phyloP scores from a whole-genome alignment of 2,888 invertebrate species.

The Erebia palarica region DNA sequence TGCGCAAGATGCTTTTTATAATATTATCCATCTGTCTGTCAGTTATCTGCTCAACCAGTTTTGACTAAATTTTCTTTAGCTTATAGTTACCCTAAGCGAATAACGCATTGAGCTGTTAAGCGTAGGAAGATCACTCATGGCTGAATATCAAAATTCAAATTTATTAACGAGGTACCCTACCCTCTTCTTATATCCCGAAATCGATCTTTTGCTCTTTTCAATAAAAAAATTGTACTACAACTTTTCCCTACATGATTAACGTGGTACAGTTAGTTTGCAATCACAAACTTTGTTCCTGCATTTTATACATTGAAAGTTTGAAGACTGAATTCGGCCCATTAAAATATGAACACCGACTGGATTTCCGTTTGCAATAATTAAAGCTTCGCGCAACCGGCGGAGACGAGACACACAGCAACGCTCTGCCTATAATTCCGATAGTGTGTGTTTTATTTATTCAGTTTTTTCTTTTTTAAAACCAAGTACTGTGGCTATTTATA shows the following conservation, averaged over 20 bases:
- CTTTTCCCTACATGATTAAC: not conserved
- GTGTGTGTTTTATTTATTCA: not conserved
- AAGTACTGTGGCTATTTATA: too few relatives aligned
- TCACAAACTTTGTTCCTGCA: not conserved
- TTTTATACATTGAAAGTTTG: conserved; percentile 13
- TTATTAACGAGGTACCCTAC: too few relatives aligned
- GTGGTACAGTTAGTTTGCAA: too few relatives aligned
- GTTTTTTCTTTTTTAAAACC: too few relatives aligned
- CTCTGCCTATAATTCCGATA: not conserved
- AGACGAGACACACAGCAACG: conserved; percentile 2
- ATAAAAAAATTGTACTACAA: not conserved
- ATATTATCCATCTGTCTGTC: too few relatives aligned
- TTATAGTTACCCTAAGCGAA: too few relatives aligned
- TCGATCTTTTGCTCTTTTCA: not conserved
- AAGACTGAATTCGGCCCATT: not conserved
- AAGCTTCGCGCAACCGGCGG: conserved; percentile 13
- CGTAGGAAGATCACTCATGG: too few relatives aligned
- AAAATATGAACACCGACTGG: not conserved
- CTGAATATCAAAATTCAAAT: too few relatives aligned
- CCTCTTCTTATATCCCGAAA: not conserved
- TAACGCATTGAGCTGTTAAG: too few relatives aligned
- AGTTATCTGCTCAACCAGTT: too few relatives aligned
- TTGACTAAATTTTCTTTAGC: too few relatives aligned
- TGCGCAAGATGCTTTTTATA: too few relatives aligned
- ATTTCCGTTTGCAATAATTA: conserved; percentile 10